Percentiles rank a stretch among this genome's conserved stretches.
Evolutionary conservation across 2,113 vertebrate species (phyloP).

Genomic region (Axis porcinus): DNA sequence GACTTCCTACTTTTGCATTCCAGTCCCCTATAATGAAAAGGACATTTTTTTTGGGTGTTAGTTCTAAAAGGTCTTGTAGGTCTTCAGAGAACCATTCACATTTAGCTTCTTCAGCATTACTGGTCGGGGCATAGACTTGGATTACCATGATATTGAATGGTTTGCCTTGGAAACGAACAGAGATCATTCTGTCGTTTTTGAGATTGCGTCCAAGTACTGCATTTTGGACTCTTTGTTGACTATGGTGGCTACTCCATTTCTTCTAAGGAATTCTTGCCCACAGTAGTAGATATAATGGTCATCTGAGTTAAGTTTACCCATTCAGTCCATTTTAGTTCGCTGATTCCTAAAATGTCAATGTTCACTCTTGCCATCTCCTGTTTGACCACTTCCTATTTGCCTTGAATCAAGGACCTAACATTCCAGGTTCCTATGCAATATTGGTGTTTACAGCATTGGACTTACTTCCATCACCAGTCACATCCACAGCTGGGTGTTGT

Average conservation of each 20-base stretch:
- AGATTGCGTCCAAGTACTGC: neutral
- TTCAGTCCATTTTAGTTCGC: neutral
- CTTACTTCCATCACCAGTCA: neutral
- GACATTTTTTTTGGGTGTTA: neutral
- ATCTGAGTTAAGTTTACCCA: neutral
- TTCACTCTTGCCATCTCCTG: neutral
- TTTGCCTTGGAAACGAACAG: neutral
- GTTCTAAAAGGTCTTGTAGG: neutral
- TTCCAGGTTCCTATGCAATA: neutral
- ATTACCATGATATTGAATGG: neutral
- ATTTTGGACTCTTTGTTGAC: neutral
- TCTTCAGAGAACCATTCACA: neutral
- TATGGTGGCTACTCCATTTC: neutral
- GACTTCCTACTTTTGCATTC: neutral
- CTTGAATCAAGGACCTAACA: neutral
- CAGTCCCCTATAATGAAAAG: neutral
- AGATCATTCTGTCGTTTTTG: neutral
- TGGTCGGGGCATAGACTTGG: neutral
- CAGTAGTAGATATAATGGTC: neutral
- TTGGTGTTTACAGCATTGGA: neutral
- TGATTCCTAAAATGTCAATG: neutral
- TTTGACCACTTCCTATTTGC: neutral
- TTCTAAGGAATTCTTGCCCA: neutral
- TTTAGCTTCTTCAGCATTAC: neutral
- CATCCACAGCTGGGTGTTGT: neutral